Conservation (phyloP, 1,140 invertebrate genomes). For the Tetragnatha versicolor region DNA sequence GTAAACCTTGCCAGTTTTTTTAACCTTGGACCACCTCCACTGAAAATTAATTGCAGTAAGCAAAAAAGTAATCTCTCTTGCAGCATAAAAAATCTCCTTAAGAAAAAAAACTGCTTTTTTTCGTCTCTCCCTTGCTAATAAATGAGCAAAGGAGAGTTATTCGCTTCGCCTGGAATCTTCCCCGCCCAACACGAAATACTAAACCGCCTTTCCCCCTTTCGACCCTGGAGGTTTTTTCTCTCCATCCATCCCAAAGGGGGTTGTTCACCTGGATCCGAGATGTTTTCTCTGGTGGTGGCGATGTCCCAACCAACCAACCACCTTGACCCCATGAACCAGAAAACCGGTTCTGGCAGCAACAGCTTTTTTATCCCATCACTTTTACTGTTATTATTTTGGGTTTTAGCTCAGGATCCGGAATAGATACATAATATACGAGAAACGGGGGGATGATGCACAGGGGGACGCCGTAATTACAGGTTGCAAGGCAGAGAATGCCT, state of each 20-base stretch:
- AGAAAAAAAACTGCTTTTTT: background rate
- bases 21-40: too few species aligned
- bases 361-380: background rate
- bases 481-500: background rate
- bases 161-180: background rate
- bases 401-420: background rate
- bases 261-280: conserved; percentile 40
- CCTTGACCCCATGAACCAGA: conserved; percentile 44
- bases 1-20: too few species aligned
- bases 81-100: too few species aligned
- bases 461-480: conserved; percentile 15
- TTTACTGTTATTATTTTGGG: background rate
- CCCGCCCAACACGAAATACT: conserved; percentile 2
- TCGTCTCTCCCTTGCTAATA: background rate
- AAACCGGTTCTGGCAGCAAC: conserved; percentile 26
- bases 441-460: background rate
- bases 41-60: too few species aligned
- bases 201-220: background rate
- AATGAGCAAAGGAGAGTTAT: background rate
- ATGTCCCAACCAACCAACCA: conserved; percentile 23
- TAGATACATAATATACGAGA: conserved; percentile 27
- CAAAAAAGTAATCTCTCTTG: too few species aligned
- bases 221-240: background rate
- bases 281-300: conserved; percentile 15
- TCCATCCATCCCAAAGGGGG: background rate